These are phyloP conservation scores for Echiichthys vipera DNA, from an alignment of 2,797 vertebrate genomes.

Conservation along the genomic window DNA sequence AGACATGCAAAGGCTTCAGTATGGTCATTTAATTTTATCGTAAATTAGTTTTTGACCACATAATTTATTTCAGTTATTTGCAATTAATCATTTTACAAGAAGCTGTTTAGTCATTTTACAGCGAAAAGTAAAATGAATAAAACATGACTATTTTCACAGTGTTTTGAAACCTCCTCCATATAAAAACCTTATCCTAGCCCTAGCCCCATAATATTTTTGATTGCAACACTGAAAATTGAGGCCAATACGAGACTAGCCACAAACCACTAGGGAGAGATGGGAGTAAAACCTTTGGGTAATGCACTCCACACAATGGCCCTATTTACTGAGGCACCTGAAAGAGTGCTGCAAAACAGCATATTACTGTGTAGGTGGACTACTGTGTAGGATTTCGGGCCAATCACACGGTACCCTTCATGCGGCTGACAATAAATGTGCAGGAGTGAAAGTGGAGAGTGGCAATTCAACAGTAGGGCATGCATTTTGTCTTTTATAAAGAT, in stretches of 20 bases:
- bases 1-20: conserved; percentile 50
- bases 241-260: conserved; percentile 50
- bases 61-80: conserved; percentile 39
- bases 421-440: conserved; percentile 54
- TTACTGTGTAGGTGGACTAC: conserved; percentile 74
- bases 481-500: conserved; percentile 18
- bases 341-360: conserved; percentile 64
- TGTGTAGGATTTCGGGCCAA: conserved; percentile 65
- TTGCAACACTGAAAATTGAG: conserved; percentile 50
- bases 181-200: conserved; percentile 1
- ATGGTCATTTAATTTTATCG: conserved; percentile 51
- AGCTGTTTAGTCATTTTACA: conserved; percentile 11
- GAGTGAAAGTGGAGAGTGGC: conserved; percentile 44
- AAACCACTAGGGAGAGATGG: conserved; percentile 62
- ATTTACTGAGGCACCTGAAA: conserved; percentile 75
- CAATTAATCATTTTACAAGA: conserved; percentile 40
- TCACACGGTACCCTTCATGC: conserved; percentile 54
- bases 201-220: conserved; percentile 39
- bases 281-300: conserved; percentile 75
- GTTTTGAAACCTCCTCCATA: conserved; percentile 27
- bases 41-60: conserved; percentile 45
- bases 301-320: conserved; percentile 75
- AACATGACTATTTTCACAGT: conserved; percentile 1
- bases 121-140: conserved; percentile 2
- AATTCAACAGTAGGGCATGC: conserved; percentile 40